Conservation (phyloP, 2,113 vertebrate genomes). For the Poecile atricapillus region DNA sequence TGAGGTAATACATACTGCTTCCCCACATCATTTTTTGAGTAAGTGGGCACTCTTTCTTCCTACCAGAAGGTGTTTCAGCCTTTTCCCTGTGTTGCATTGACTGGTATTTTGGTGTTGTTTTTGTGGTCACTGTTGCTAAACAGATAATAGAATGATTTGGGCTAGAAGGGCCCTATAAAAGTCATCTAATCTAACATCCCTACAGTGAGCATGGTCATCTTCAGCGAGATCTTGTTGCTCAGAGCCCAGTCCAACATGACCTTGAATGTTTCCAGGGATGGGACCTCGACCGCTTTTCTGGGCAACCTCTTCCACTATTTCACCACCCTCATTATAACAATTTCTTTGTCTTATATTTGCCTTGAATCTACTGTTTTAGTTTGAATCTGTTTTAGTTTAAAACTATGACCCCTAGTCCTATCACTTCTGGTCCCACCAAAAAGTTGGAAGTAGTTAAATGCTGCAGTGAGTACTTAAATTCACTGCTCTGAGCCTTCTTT, state of each 20-base stretch:
- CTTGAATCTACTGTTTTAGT: not conserved
- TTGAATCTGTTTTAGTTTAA: not conserved
- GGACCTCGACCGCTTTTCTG: not conserved
- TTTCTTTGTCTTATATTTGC: not conserved
- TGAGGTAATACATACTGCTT: not conserved
- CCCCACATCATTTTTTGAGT: not conserved
- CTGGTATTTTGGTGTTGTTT: not conserved
- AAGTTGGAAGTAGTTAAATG: not conserved
- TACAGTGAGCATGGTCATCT: not conserved
- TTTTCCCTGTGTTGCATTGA: not conserved
- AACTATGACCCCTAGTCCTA: rapidly evolving
- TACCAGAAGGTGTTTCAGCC: not conserved
- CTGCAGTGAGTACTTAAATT: not conserved
- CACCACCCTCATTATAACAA: not conserved
- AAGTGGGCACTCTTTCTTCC: not conserved
- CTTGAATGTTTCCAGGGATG: not conserved
- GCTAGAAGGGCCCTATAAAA: not conserved
- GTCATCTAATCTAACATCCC: not conserved
- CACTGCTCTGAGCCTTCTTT: not conserved
- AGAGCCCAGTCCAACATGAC: not conserved
- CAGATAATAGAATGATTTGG: not conserved
- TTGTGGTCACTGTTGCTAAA: not conserved
- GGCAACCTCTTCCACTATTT: not conserved
- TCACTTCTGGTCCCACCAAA: not conserved
- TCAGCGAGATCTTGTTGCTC: not conserved